Base-by-base conservation (phyloP, 2,113 vertebrate species). In the Phalacrocorax carbo region DNA sequence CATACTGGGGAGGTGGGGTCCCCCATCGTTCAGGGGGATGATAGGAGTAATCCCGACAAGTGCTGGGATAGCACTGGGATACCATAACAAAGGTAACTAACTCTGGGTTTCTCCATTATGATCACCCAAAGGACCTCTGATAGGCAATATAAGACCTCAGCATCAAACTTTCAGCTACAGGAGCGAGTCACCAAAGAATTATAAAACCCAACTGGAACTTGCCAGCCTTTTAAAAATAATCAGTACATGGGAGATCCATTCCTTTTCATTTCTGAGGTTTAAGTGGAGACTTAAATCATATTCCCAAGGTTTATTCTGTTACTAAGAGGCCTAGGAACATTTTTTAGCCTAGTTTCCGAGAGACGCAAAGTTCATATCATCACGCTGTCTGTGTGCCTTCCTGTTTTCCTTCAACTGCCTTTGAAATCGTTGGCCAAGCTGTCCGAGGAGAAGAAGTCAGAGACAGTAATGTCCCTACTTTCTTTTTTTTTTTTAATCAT, bases 171-270 rank as follows among this genome's bases (percentile, higher is more conserved):
- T 32, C 57, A 86, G 52, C 64, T 61, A 57, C 2, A 14, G 60
- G 19, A 94, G 57, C 19, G 2, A 94, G 57, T 75, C 77, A 80
- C 83, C 77, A 76, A 87, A 72, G 54, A 88, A 57, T n/a, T 49
- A 42, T 93, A 68, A 92, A 93, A 83, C 25, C 0, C 0, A 78
- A 88, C 2, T 40, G 40, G 61, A 79, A 57, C 57, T 91, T 75
- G 57, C 5, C 5, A 95, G 49, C 16, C 7, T 84, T 84, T 97
- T 36, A 57, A 89, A 92, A 93, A 94, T 90, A 92, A 96, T 94
- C 83, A 94, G 27, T 26, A 66, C 75, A 42, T n/a, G 18, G 26
- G 49, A 36, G 65, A 93, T 79, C 75, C 30, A 61, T 90, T 97
- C 86, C 44, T 91, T 86, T 82, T 61, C 3, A 8, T 82, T 92